Conservation (phyloP, 2,113 vertebrate genomes). For the Galemys pyrenaicus region DNA sequence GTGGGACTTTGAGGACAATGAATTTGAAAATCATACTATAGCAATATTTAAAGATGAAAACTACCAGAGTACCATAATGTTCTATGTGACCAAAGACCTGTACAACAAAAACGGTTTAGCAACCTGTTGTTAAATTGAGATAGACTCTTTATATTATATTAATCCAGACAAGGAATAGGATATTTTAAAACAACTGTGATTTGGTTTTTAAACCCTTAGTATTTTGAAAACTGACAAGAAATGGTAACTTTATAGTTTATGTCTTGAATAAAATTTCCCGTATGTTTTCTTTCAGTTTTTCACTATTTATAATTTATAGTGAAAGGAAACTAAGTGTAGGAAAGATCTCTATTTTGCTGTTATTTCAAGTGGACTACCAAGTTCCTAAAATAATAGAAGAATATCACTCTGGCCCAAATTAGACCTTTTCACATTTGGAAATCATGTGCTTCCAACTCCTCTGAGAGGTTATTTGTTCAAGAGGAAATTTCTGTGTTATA, state of each 20-base stretch:
- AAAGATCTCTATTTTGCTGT: neutral
- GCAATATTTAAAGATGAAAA: neutral
- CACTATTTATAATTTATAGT: neutral
- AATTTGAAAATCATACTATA: neutral
- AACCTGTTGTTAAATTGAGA: neutral
- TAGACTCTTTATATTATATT: neutral
- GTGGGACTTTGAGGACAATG: neutral
- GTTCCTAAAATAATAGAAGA: neutral
- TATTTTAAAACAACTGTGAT: no score
- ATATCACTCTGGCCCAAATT: neutral
- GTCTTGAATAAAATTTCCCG: conserved; percentile 14
- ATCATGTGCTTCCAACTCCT: neutral
- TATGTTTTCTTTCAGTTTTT: neutral
- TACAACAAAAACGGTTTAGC: neutral
- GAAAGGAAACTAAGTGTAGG: neutral
- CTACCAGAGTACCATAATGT: neutral
- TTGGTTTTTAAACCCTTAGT: neutral
- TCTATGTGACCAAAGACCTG: neutral
- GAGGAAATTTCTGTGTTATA: neutral
- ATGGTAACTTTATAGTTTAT: neutral
- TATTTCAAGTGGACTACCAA: neutral
- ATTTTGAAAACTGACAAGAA: neutral
- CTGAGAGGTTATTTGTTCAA: neutral
- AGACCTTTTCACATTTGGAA: neutral
- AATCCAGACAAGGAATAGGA: neutral